phyloP scores from a whole-genome alignment of 37 sponge, comb jelly and placozoan species.

The Crambe crambe region DNA sequence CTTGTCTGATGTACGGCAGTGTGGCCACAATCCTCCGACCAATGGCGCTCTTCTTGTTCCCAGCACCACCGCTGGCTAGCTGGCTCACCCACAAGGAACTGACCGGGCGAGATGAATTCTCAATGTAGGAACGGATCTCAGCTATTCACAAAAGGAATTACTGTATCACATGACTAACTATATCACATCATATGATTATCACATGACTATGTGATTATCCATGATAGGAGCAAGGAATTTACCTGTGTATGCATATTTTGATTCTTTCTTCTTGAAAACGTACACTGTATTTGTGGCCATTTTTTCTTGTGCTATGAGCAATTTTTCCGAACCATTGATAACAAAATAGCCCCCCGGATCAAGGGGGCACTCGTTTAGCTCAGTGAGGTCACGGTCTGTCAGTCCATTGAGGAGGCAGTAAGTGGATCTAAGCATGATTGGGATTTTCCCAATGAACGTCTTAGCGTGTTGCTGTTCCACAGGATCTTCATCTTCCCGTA shows the following conservation, averaged over 20 bases:
- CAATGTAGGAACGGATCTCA: conserved; percentile 98
- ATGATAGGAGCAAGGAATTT: not conserved
- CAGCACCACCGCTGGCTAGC: conserved; percentile 90
- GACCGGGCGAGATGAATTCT: conserved; percentile 98
- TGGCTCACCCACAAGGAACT: conserved; percentile 98
- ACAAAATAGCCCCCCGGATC: conserved; percentile 99
- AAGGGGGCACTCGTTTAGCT: conserved; percentile 98
- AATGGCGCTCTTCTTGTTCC: conserved; percentile 86
- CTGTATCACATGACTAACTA: not conserved
- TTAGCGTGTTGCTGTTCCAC: conserved; percentile 70
- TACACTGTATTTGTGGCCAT: conserved; percentile 99
- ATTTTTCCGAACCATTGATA: conserved; percentile 99
- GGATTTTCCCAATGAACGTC: conserved; percentile 99
- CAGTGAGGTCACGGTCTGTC: conserved; percentile 96
- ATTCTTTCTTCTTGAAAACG: conserved; percentile 98
- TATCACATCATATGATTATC: not conserved
- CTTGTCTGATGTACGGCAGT: conserved; percentile 97
- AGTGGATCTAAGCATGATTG: conserved; percentile 98
- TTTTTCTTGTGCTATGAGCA: conserved; percentile 99
- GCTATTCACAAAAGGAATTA: conserved; percentile 32
- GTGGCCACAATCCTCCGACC: conserved; percentile 96
- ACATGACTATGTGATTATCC: not conserved
- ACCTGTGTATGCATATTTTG: conserved; percentile 92
- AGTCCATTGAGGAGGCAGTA: conserved; percentile 94
- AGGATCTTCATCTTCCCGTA: conserved; percentile 70